Evolutionary conservation across 2,797 vertebrate species (phyloP).

Genomic region (Hafferia zeledoni): DNA sequence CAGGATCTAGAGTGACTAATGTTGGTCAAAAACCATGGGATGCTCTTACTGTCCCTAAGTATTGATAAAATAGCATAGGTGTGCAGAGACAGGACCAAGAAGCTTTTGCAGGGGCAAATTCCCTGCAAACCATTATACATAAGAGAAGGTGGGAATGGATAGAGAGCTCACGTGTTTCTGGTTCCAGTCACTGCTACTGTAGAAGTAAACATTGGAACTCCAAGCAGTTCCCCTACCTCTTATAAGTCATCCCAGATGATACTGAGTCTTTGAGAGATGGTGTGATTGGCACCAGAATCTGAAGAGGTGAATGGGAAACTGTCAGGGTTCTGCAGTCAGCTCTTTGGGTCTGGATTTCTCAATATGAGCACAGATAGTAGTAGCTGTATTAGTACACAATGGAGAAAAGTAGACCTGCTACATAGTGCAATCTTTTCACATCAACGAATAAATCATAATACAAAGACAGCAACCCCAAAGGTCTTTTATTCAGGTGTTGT

Average conservation of each 20-base stretch:
- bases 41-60: neutral
- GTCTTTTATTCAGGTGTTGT: slow-evolving; percentile 60
- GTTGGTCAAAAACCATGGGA: neutral
- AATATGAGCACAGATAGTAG: neutral
- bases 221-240: neutral
- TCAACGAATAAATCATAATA: slow-evolving; percentile 64
- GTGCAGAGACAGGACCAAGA: neutral
- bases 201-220: neutral
- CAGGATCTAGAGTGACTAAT: neutral
- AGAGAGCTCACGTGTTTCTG: neutral
- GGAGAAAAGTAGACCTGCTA: slow-evolving; percentile 27
- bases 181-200: neutral
- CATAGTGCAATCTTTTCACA: slow-evolving; percentile 9
- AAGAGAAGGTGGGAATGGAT: neutral
- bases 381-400: neutral
- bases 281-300: neutral
- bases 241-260: neutral
- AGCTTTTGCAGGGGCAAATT: neutral
- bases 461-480: slow-evolving; percentile 55
- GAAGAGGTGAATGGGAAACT: neutral
- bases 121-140: neutral
- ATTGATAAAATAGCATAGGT: neutral
- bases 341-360: neutral
- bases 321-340: neutral
- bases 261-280: neutral